Evolutionary conservation across 2,113 vertebrate genomes (phyloP).

Genomic region (Myrmophylax atrothorax): DNA sequence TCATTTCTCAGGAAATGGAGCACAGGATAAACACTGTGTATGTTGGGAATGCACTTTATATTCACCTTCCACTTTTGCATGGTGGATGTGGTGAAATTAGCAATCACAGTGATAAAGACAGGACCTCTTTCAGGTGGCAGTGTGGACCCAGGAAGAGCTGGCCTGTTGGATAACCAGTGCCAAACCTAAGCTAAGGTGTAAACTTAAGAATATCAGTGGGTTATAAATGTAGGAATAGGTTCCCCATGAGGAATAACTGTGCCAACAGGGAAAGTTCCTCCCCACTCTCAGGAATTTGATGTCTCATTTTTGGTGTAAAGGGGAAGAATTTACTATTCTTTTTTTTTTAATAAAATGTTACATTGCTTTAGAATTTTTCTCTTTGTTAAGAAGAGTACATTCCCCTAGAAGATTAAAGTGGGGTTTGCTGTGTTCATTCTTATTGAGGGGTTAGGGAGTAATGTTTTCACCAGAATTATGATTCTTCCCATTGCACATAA

Average conservation of each 20-base stretch:
- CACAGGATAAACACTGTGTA: not conserved
- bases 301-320: not conserved
- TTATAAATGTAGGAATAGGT: not conserved
- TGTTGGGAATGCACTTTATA: accelerated
- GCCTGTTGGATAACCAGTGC: not conserved
- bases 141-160: not conserved
- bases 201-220: not conserved
- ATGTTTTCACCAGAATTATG: not conserved
- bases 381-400: not conserved
- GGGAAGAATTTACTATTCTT: not conserved
- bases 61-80: not conserved
- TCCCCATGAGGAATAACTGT: not conserved
- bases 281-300: not conserved
- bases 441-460: not conserved
- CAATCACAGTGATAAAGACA: not conserved
- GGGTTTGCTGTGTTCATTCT: not conserved
- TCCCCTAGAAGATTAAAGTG: not conserved
- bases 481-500: not conserved
- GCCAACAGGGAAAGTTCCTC: not conserved
- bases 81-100: not conserved
- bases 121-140: not conserved
- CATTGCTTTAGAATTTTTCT: not conserved
- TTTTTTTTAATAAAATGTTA: not conserved
- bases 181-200: not conserved
- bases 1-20: not conserved